A percentile compares a stretch with the other conserved stretches of the same genome.
phyloP scores from a whole-genome alignment of 2,888 invertebrate genomes.

The Pedicia rivosa region DNA sequence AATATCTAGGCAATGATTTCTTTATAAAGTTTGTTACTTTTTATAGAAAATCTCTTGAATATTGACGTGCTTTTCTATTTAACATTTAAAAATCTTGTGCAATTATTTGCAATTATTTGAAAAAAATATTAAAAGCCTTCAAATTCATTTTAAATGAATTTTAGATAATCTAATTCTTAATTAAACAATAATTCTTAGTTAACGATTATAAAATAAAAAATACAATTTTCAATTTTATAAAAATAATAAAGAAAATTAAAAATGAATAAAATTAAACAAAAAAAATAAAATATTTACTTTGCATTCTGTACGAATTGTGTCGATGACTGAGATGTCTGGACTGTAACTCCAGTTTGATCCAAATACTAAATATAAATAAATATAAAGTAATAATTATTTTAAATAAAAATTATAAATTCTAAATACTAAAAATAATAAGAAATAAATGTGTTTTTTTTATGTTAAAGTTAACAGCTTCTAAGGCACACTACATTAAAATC shows the following conservation, averaged over 20 bases:
- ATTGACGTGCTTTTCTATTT: too few relatives aligned
- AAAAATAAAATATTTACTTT: slow-evolving; percentile 42
- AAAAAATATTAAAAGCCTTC: too few relatives aligned
- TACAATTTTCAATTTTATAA: slow-evolving; percentile 4
- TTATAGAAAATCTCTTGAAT: too few relatives aligned
- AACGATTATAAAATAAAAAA: slow-evolving; percentile 13
- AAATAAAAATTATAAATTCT: slow-evolving; percentile 14
- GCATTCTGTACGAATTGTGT: slow-evolving; percentile 37
- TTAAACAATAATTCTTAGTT: slow-evolving; percentile 2
- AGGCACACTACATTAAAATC: too few relatives aligned
- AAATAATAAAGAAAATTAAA: slow-evolving; percentile 8
- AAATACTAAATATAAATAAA: slow-evolving; percentile 48
- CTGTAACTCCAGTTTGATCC: slow-evolving; percentile 41
- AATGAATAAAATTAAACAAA: slow-evolving; percentile 24
- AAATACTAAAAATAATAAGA: slow-evolving; percentile 21
- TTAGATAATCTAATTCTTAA: background rate
- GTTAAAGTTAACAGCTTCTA: background rate
- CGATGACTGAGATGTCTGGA: slow-evolving; percentile 35
- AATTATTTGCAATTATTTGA: too few relatives aligned
- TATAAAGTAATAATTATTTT: slow-evolving; percentile 36
- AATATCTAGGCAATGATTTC: too few relatives aligned
- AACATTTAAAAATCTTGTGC: too few relatives aligned
- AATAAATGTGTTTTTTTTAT: slow-evolving; percentile 12
- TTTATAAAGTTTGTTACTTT: too few relatives aligned
- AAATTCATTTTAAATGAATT: too few relatives aligned